These are phyloP conservation scores for Gastracanthus pulcherrimus DNA, from an alignment of 2,888 invertebrate species.

Conservation along the genomic window DNA sequence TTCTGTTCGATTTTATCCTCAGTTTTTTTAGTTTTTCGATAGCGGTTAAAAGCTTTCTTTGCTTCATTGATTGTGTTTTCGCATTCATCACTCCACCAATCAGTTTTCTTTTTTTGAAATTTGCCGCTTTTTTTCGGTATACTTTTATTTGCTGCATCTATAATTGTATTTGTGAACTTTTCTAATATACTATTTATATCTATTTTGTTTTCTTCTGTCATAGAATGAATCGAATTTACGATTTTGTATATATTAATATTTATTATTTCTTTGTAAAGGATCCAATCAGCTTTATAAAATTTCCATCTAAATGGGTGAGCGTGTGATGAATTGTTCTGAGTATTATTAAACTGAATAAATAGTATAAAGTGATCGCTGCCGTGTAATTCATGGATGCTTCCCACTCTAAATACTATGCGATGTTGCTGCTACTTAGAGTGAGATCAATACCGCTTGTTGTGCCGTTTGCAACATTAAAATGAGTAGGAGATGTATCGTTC, in stretches of 20 bases:
- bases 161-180: neutral
- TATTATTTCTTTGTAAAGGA: slow-evolving; percentile 27
- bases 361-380: slow-evolving; percentile 61
- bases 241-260: neutral
- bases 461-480: neutral
- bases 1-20: neutral
- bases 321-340: neutral
- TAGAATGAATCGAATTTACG: neutral
- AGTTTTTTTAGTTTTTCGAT: slow-evolving; percentile 19
- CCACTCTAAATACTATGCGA: slow-evolving; percentile 49
- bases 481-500: neutral
- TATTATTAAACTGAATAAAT: neutral
- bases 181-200: slow-evolving; percentile 19
- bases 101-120: slow-evolving; percentile 16
- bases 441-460: slow-evolving; percentile 13
- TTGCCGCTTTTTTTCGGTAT: neutral
- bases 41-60: slow-evolving; percentile 41
- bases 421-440: slow-evolving; percentile 30
- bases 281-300: slow-evolving; percentile 58
- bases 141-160: neutral
- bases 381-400: slow-evolving; percentile 18
- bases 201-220: neutral
- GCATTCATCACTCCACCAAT: slow-evolving; percentile 47
- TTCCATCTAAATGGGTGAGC: slow-evolving; percentile 49
- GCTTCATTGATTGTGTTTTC: slow-evolving; percentile 2